Evolutionary conservation across 1,140 invertebrate genomes (phyloP).

Genomic region (Drosophila asahinai): DNA sequence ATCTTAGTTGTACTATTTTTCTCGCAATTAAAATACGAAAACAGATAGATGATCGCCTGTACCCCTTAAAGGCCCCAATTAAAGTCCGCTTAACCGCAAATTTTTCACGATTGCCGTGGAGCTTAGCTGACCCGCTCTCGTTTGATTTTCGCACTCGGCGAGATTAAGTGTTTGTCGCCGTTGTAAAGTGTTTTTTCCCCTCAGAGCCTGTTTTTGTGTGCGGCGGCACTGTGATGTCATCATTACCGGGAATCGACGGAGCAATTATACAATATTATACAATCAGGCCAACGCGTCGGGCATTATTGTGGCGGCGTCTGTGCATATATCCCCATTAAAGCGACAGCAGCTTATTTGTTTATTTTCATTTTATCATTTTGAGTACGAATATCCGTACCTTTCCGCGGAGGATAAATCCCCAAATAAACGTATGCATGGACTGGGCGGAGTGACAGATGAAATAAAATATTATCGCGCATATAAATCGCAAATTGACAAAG

Average conservation of each 20-base stretch:
- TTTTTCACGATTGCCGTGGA: neutral
- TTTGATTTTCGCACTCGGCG: slow-evolving; percentile 15
- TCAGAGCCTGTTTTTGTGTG: slow-evolving; percentile 24
- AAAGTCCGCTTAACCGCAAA: neutral
- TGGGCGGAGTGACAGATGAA: slow-evolving; percentile 1
- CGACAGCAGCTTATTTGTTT: slow-evolving; percentile 20
- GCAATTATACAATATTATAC: slow-evolving; percentile 66
- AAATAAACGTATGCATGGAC: neutral
- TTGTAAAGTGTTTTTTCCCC: slow-evolving; percentile 34
- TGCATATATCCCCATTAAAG: slow-evolving; percentile 33
- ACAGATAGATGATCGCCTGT: neutral
- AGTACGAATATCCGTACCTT: neutral
- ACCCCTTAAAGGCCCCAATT: neutral
- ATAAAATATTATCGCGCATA: slow-evolving; percentile 35
- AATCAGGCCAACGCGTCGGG: slow-evolving; percentile 38
- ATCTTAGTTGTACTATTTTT: neutral
- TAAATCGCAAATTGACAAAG: slow-evolving; percentile 52
- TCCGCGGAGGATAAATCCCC: slow-evolving; percentile 29
- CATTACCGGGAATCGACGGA: slow-evolving; percentile 46
- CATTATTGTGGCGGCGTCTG: slow-evolving; percentile 13
- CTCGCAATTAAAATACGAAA: neutral
- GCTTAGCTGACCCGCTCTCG: slow-evolving; percentile 27
- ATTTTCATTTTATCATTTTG: slow-evolving; percentile 15
- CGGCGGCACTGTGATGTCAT: slow-evolving; percentile 53
- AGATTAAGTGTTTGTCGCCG: slow-evolving; percentile 37